Percentiles rank a stretch among this genome's conserved stretches.
Conservation (phyloP, 2,888 invertebrate species). For the Drosophila nigricruria region DNA sequence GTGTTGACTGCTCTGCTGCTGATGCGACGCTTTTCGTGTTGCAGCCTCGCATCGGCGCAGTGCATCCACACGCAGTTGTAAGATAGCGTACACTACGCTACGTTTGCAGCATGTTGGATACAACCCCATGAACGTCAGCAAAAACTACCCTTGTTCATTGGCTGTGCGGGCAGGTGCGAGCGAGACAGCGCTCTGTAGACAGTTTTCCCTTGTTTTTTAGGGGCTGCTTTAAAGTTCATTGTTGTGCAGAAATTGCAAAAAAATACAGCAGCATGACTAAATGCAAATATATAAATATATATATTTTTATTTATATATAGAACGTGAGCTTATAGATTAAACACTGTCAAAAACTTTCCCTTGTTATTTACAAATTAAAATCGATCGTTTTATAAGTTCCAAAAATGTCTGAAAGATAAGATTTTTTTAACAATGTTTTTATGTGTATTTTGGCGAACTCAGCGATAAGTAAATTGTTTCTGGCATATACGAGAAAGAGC, state of each 20-base stretch:
- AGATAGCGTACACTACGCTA: slow-evolving; percentile 70
- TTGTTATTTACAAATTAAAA: neutral
- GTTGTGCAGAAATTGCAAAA: slow-evolving; percentile 13
- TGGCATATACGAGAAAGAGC: neutral
- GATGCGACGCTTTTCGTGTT: neutral
- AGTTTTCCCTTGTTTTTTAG: slow-evolving; percentile 4
- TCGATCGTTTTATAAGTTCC: neutral
- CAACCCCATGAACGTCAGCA: slow-evolving; percentile 27
- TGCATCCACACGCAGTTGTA: slow-evolving; percentile 64
- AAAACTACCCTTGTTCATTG: slow-evolving; percentile 54
- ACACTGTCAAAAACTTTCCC: neutral
- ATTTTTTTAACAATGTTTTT: neutral
- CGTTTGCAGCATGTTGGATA: slow-evolving; percentile 25
- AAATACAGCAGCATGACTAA: neutral
- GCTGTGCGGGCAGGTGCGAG: slow-evolving; percentile 29
- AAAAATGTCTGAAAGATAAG: neutral
- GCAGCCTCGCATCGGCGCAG: slow-evolving; percentile 62
- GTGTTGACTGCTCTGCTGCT: slow-evolving; percentile 2
- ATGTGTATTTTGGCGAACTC: too few relatives aligned
- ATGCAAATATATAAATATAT: neutral
- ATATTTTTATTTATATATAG: neutral
- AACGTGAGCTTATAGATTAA: neutral
- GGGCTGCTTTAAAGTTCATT: slow-evolving; percentile 68
- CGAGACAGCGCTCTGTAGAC: slow-evolving; percentile 35
- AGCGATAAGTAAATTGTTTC: neutral